Evolutionary conservation across 2,888 invertebrate species (phyloP), one percentile per base, ranked within the genome.

Genomic region (Copidosoma aretas): DNA sequence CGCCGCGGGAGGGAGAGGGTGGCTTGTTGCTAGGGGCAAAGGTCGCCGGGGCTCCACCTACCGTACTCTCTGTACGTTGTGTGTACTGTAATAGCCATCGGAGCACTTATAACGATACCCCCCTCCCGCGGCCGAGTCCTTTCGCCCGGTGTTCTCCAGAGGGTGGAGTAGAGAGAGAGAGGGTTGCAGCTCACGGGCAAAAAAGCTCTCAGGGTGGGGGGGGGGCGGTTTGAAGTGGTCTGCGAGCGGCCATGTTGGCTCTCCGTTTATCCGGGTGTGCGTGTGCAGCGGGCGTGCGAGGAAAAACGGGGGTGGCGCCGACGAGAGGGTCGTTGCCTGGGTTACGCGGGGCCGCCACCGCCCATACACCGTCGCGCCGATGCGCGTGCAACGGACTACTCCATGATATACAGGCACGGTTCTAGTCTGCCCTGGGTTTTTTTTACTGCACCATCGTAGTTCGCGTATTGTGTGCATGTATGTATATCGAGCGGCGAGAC

Each of bases 311-410:
- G 65, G 69, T 69, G 76, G 76, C 74, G 75, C 71, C 66, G 22
- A 46, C 43, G 43, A 54, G 54, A 21, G 51, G 69, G 32, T 60
- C 68, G 79, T 81, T 73, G 67, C 80, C 81, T 80, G 80, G 80
- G 73, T 77, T 72, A 82, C 81, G 72, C 74, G 74, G 71, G 63
- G 73, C 73, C 73, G 66, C 67, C 60, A 59, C 74, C 76, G 73
- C 75, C 78, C 72, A 70, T 51, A 76, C 75, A 77, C 77, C 78
- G 77, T 79, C 77, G 73, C 74, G n/a, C 53, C 52, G 65, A 25
- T 61, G 62, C 57, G 49, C 24, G 32, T 32, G 32, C n/a, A n/a
- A n/a, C n/a, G n/a, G n/a, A n/a, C n/a, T n/a, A n/a, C n/a, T n/a
- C n/a, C n/a, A n/a, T n/a, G n/a, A n/a, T n/a, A n/a, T n/a, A n/a